These are phyloP conservation scores for Drosophila malerkotliana DNA, from an alignment of 1,140 invertebrate genomes.

Conservation along the genomic window DNA sequence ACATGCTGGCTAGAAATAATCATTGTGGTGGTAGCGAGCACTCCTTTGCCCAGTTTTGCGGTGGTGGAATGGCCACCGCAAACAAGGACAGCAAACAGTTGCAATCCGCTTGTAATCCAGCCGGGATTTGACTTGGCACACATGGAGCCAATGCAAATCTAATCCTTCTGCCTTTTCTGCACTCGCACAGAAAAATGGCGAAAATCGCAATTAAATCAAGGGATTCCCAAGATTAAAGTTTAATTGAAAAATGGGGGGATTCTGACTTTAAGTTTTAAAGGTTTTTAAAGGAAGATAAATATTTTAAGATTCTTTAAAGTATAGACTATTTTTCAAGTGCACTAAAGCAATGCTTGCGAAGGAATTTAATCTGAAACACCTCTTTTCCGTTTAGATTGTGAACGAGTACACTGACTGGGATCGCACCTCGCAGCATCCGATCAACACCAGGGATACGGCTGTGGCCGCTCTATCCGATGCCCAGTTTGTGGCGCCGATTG, in stretches of 20 bases:
- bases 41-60: constrained; percentile 46
- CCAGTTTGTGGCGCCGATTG: constrained; percentile 93
- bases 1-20: constrained; percentile 59
- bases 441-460: constrained; percentile 95
- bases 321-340: background rate
- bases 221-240: background rate
- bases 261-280: background rate
- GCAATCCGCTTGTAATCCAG: constrained; percentile 70
- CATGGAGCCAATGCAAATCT: constrained; percentile 46
- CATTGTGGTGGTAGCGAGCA: constrained; percentile 32
- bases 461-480: constrained; percentile 96
- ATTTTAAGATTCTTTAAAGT: background rate
- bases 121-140: constrained; percentile 67
- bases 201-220: background rate
- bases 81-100: constrained; percentile 56
- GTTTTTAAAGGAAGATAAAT: background rate
- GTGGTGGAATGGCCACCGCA: constrained; percentile 51
- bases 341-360: background rate
- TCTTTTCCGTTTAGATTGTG: constrained; percentile 86
- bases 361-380: constrained; percentile 16
- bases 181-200: background rate
- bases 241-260: background rate
- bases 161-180: constrained; percentile 6
- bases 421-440: constrained; percentile 94
- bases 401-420: constrained; percentile 99